Base-by-base conservation (phyloP, 2,888 invertebrate genomes). In the Axea sp. region DNA sequence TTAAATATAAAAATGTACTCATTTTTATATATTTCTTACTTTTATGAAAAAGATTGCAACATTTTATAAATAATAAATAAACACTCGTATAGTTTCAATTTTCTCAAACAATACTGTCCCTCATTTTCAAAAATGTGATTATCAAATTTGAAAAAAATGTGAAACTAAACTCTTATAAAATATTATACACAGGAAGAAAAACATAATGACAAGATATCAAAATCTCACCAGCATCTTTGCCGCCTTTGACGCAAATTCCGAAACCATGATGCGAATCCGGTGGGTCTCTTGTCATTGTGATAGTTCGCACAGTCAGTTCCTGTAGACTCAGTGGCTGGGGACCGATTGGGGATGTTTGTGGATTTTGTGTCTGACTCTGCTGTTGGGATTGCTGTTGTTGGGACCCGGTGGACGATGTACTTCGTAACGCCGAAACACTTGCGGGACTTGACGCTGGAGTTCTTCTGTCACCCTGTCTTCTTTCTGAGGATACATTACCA, bases 211-310 rank as follows among this genome's bases (percentile, higher is more conserved):
- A n/a, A n/a, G n/a, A n/a, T n/a, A n/a, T n/a, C n/a, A n/a, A n/a
- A n/a, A n/a, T 15, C 67, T 88, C 87, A 95, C 95, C 95, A 88
- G 95, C 93, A 88, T 95, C 95, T 89, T 95, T 95, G 80, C 95
- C 95, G 83, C 95, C 95, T 89, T 96, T 96, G 86, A 96, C 95
- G 90, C 95, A 96, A 84, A 96, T 95, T 74, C 95, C 95, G 89
- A 95, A 96, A 71, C 95, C 95, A 86, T 95, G 95, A 37, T 92
- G 91, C 80, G 92, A 92, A 85, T 94, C 94, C 73, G 93, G 92
- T 53, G 92, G 92, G 85, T 95, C 95, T 76, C 95, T 90, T 81
- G 93, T 92, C 95, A 95, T 95, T 88, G 93, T 94, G 84, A 95
- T 94, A 73, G 95, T 95, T 82, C 95, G 90, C 79, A 95, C 95